phyloP scores from a whole-genome alignment of 1,140 invertebrate genomes.

The Thrips palmi region DNA sequence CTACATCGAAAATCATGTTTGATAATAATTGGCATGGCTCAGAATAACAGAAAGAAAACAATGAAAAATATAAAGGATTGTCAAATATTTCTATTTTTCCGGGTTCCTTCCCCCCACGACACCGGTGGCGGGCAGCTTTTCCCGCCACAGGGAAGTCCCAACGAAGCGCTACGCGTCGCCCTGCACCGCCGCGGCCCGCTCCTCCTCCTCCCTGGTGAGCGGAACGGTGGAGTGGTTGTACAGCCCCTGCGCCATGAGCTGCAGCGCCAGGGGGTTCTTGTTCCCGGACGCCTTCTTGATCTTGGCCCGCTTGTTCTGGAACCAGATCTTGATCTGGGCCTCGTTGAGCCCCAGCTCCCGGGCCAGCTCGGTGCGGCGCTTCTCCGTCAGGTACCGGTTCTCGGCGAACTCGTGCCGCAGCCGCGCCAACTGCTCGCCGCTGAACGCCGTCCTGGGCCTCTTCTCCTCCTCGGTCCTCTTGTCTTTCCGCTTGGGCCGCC shows the following conservation, averaged over 20 bases:
- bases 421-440: slow-evolving; percentile 77
- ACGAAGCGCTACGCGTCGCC: too few species aligned
- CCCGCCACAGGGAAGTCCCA: too few species aligned
- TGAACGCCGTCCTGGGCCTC: slow-evolving; percentile 91
- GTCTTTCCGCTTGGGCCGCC: slow-evolving; percentile 59
- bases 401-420: slow-evolving; percentile 90
- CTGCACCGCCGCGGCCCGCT: too few species aligned
- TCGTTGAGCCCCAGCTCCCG: slow-evolving; percentile 86
- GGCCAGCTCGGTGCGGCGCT: slow-evolving; percentile 77
- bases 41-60: too few species aligned
- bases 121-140: too few species aligned
- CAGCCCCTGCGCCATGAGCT: slow-evolving; percentile 88
- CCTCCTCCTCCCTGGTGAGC: slow-evolving; percentile 63
- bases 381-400: slow-evolving; percentile 90
- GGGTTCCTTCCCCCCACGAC: too few species aligned
- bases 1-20: too few species aligned
- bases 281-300: slow-evolving; percentile 88
- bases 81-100: too few species aligned
- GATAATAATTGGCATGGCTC: too few species aligned
- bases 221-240: slow-evolving; percentile 87
- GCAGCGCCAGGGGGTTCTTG: slow-evolving; percentile 76
- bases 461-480: slow-evolving; percentile 63
- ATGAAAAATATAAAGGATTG: too few species aligned
- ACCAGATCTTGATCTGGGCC: slow-evolving; percentile 98
- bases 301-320: slow-evolving; percentile 97